These are phyloP conservation scores for Caracal caracal DNA, from an alignment of 2,113 vertebrate species.

Conservation along the genomic window DNA sequence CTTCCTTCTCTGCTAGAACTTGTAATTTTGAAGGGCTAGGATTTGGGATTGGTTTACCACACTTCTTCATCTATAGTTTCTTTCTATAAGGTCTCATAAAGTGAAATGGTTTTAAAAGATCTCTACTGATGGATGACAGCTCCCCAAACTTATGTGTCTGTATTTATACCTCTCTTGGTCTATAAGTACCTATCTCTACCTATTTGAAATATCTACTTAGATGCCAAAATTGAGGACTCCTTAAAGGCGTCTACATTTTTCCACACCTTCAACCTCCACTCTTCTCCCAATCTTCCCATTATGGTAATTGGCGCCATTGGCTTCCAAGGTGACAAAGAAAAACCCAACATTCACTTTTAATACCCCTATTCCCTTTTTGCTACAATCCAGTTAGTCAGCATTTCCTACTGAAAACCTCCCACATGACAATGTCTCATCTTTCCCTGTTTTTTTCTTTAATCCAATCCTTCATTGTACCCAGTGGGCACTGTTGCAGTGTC, in stretches of 20 bases:
- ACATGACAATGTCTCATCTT: not conserved
- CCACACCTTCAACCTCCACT: not conserved
- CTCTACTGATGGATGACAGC: not conserved
- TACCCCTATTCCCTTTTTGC: not conserved
- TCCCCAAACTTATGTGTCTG: not conserved
- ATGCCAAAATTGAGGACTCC: not conserved
- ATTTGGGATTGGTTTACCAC: not conserved
- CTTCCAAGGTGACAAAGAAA: not conserved
- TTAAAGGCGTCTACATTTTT: not conserved
- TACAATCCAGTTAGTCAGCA: not conserved
- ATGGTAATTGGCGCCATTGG: not conserved
- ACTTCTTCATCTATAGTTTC: not conserved
- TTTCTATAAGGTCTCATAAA: not conserved
- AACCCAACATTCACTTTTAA: not conserved
- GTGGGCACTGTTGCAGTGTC: not conserved
- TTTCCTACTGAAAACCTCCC: not conserved
- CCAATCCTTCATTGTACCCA: not conserved
- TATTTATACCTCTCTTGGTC: not conserved
- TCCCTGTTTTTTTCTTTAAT: not conserved
- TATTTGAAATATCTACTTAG: not conserved
- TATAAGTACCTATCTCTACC: not conserved
- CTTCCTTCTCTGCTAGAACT: not conserved
- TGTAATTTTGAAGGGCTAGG: not conserved
- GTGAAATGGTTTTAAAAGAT: not conserved
- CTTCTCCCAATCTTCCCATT: not conserved